Conservation (phyloP, 1,140 invertebrate species). For the Magallana angulata region DNA sequence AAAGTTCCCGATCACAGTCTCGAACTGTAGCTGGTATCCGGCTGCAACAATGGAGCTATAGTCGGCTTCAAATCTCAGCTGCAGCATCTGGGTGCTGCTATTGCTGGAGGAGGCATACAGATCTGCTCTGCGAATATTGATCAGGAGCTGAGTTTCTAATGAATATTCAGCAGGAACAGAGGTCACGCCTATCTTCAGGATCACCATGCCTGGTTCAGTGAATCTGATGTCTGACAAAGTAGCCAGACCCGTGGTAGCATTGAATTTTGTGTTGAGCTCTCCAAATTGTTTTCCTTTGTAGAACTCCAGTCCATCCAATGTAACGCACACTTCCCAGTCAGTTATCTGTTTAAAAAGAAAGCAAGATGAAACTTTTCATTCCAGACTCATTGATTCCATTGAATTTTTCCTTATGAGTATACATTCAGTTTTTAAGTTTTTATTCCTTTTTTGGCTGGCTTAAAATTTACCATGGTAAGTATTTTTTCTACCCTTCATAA, state of each 20-base stretch:
- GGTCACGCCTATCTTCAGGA: constrained; percentile 57
- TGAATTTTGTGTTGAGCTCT: constrained; percentile 44
- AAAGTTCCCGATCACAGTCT: constrained; percentile 50
- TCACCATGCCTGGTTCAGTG: constrained; percentile 56
- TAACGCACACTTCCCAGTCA: constrained; percentile 59
- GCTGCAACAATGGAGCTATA: constrained; percentile 55
- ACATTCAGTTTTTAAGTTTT: no score
- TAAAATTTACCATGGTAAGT: no score
- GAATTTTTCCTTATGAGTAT: no score
- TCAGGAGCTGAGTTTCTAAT: constrained; percentile 51
- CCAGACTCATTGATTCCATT: no score
- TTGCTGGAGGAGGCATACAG: constrained; percentile 40
- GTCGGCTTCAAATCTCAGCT: constrained; percentile 59
- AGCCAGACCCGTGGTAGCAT: constrained; percentile 53
- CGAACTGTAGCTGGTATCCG: constrained; percentile 30
- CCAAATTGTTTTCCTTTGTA: constrained; percentile 58
- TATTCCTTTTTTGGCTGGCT: no score
- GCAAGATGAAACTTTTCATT: no score
- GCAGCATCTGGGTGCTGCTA: constrained; percentile 49
- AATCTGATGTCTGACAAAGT: constrained; percentile 61
- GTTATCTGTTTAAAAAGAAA: constrained; percentile 55
- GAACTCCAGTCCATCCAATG: constrained; percentile 48
- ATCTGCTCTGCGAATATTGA: constrained; percentile 48
- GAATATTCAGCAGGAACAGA: constrained; percentile 63
- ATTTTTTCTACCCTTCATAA: no score